Percentiles rank a stretch among this genome's conserved stretches.
phyloP scores from a whole-genome alignment of 2,888 invertebrate species.

The Aethes cnicana region DNA sequence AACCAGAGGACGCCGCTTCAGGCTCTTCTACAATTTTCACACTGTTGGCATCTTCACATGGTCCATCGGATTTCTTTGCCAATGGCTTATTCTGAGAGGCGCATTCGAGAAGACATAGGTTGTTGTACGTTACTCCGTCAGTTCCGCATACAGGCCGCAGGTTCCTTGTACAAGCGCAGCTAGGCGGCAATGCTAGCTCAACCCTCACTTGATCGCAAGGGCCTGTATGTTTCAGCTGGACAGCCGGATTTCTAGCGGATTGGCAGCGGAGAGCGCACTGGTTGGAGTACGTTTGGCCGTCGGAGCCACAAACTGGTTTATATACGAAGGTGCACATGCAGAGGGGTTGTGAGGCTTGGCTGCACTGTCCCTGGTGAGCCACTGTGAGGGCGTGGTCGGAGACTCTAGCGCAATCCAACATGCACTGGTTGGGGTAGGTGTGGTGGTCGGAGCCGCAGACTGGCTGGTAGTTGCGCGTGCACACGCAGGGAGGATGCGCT shows the following conservation, averaged over 20 bases:
- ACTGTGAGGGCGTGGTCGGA: constrained; percentile 32
- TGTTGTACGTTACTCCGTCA: constrained; percentile 45
- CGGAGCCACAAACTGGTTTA: constrained; percentile 47
- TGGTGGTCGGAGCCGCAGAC: constrained; percentile 89
- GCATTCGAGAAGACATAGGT: constrained; percentile 45
- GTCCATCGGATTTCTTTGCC: constrained; percentile 32
- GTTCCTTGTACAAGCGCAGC: constrained; percentile 37
- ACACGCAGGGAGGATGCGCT: constrained; percentile 52
- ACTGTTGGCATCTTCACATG: constrained; percentile 26
- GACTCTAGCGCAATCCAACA: constrained; percentile 76
- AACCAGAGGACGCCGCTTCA: constrained; percentile 6
- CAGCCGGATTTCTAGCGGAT: constrained; percentile 18
- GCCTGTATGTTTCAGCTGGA: constrained; percentile 28
- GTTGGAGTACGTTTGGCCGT: constrained; percentile 48
- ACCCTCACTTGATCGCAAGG: constrained; percentile 36
- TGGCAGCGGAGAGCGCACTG: constrained; percentile 40
- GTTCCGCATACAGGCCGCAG: constrained; percentile 40
- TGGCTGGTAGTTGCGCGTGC: constrained; percentile 54
- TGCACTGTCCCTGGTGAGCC: constrained; percentile 33
- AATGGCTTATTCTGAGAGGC: constrained; percentile 37
- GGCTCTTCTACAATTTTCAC: constrained; percentile 9
- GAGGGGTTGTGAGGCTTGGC: constrained; percentile 4
- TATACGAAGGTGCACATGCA: constrained; percentile 41
- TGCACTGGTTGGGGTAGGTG: constrained; percentile 86
- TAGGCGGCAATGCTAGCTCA: constrained; percentile 29